phyloP scores from a whole-genome alignment of 2,797 vertebrate species.

The Mionectes olivaceus region DNA sequence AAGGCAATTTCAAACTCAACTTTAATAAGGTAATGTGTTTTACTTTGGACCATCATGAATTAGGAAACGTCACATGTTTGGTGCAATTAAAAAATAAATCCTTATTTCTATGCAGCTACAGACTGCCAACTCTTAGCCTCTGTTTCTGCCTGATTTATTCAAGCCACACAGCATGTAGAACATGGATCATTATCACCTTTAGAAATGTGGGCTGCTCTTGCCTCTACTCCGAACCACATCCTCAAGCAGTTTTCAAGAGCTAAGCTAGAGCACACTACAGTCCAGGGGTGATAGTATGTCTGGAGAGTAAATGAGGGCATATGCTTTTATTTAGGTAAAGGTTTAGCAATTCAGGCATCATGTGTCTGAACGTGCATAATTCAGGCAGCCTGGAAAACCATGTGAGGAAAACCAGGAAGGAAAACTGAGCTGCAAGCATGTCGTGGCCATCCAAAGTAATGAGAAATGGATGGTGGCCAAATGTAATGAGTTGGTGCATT shows the following conservation, averaged over 20 bases:
- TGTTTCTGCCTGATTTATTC: neutral
- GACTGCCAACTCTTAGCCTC: neutral
- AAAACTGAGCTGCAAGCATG: neutral
- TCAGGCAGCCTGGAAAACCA: neutral
- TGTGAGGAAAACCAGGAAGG: neutral
- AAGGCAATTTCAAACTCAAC: neutral
- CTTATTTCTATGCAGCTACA: neutral
- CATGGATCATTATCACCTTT: neutral
- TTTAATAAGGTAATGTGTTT: neutral
- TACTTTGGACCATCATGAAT: neutral
- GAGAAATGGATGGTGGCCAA: slow-evolving; percentile 1
- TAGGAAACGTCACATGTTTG: neutral
- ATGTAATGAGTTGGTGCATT: neutral
- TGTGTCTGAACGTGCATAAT: neutral
- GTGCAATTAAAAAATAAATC: neutral
- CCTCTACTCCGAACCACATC: neutral
- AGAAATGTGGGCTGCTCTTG: neutral
- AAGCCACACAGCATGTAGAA: neutral
- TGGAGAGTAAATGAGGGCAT: neutral
- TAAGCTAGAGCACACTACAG: neutral
- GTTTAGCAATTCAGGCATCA: neutral
- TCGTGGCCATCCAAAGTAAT: neutral
- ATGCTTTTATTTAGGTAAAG: neutral
- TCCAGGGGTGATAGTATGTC: neutral
- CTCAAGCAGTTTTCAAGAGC: neutral